Evolutionary conservation across 2,797 vertebrate genomes (phyloP).

Genomic region (Acanthopagrus latus): DNA sequence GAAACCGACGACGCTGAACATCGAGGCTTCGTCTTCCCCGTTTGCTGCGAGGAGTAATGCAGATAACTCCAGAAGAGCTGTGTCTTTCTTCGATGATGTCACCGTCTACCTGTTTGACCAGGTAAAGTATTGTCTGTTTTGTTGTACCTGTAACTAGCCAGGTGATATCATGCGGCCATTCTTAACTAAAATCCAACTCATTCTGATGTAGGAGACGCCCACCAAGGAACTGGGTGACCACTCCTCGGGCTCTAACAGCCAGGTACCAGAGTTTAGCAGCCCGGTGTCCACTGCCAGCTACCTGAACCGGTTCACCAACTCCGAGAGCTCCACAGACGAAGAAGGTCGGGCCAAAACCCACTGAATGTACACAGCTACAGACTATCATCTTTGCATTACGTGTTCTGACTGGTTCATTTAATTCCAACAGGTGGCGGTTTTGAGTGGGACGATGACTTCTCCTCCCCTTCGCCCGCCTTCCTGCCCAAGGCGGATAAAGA

Average conservation of each 20-base stretch:
- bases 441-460: slow-evolving; percentile 99
- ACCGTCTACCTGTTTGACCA: slow-evolving; percentile 99
- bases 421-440: slow-evolving; percentile 91
- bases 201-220: slow-evolving; percentile 91
- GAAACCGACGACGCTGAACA: slow-evolving; percentile 81
- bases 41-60: slow-evolving; percentile 52
- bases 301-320: slow-evolving; percentile 93
- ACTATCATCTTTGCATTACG: not conserved
- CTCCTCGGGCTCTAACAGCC: slow-evolving; percentile 81
- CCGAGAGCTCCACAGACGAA: slow-evolving; percentile 98
- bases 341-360: slow-evolving; percentile 87
- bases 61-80: slow-evolving; percentile 87
- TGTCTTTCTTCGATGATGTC: slow-evolving; percentile 98
- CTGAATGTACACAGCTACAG: not conserved
- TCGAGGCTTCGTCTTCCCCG: slow-evolving; percentile 46
- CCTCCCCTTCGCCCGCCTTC: slow-evolving; percentile 89
- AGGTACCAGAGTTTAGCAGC: slow-evolving; percentile 84
- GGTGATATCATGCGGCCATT: not conserved
- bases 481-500: slow-evolving; percentile 86
- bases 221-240: slow-evolving; percentile 95
- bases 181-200: not conserved
- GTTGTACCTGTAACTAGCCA: not conserved
- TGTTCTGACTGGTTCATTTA: not conserved
- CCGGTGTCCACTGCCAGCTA: slow-evolving; percentile 82
- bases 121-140: slow-evolving; percentile 68